A percentile compares a stretch with the other conserved stretches of the same genome.
phyloP scores from a whole-genome alignment of 2,113 vertebrate genomes.

The Microcebus jonahi region DNA sequence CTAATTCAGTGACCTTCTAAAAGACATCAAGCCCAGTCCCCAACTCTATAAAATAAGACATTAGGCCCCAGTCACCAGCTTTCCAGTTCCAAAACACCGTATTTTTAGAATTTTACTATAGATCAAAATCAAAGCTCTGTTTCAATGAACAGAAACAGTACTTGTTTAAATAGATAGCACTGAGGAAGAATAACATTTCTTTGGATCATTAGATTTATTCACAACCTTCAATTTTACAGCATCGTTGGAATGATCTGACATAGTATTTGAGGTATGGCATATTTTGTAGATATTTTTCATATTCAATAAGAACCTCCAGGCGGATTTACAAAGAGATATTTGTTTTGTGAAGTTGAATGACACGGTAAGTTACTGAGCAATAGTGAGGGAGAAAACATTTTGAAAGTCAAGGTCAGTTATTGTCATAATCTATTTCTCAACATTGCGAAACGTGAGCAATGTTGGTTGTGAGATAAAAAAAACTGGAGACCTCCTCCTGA shows the following conservation, averaged over 20 bases:
- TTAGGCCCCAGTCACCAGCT: background rate
- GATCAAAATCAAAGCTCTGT: background rate
- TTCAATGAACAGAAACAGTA: background rate
- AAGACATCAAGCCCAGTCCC: background rate
- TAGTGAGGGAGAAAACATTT: background rate
- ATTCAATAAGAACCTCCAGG: background rate
- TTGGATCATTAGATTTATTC: background rate
- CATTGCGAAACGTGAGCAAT: background rate
- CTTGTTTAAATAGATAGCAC: background rate
- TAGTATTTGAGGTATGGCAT: background rate
- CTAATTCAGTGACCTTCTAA: background rate
- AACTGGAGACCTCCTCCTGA: background rate
- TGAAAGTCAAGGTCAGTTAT: background rate
- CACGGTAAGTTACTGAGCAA: background rate
- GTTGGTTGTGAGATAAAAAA: background rate
- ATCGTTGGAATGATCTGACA: background rate
- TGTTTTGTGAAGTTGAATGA: background rate
- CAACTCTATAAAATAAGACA: background rate
- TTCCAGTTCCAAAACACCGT: background rate
- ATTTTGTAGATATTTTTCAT: background rate
- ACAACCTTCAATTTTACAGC: background rate
- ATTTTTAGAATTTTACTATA: background rate
- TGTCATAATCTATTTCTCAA: background rate
- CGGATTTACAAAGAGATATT: conserved; percentile 12
- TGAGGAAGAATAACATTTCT: background rate